A percentile compares a stretch with the other conserved stretches of the same genome.
phyloP scores from a whole-genome alignment of 2,888 invertebrate genomes.

The Pogonocherus hispidulus region DNA sequence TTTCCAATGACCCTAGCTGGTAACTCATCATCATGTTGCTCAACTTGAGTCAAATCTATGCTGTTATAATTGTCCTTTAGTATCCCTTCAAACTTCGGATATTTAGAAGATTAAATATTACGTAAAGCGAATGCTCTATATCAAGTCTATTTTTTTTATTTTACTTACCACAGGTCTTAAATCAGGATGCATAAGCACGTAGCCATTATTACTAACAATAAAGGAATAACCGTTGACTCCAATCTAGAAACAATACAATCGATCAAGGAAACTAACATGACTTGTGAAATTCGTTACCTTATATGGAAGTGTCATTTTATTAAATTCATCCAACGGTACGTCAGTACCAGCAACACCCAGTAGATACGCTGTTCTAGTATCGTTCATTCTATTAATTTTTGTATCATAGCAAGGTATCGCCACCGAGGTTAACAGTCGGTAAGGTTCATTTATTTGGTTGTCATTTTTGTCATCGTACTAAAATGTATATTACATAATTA shows the following conservation, averaged over 20 bases:
- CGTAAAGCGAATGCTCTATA: no score
- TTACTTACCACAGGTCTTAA: slow-evolving; percentile 85
- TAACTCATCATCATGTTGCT: slow-evolving; percentile 76
- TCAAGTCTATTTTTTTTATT: background rate
- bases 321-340: slow-evolving; percentile 92
- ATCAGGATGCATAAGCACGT: slow-evolving; percentile 94
- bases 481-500: slow-evolving; percentile 46
- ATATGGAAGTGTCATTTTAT: slow-evolving; percentile 89
- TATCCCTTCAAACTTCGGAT: slow-evolving; percentile 53
- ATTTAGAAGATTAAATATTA: background rate
- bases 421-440: slow-evolving; percentile 89
- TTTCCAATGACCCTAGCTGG: slow-evolving; percentile 77
- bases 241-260: slow-evolving; percentile 73
- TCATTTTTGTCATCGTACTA: slow-evolving; percentile 62
- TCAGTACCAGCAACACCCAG: slow-evolving; percentile 97
- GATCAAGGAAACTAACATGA: background rate
- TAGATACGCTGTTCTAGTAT: slow-evolving; percentile 79
- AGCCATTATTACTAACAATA: slow-evolving; percentile 97
- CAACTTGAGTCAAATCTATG: slow-evolving; percentile 95
- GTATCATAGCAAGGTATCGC: slow-evolving; percentile 93
- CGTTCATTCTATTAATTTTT: slow-evolving; percentile 73
- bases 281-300: slow-evolving; percentile 71
- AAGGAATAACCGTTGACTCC: slow-evolving; percentile 98
- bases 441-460: slow-evolving; percentile 66
- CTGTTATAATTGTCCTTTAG: slow-evolving; percentile 86